These are phyloP conservation scores for Penaeus monodon DNA, from an alignment of 2,888 invertebrate species.

Conservation along the genomic window DNA sequence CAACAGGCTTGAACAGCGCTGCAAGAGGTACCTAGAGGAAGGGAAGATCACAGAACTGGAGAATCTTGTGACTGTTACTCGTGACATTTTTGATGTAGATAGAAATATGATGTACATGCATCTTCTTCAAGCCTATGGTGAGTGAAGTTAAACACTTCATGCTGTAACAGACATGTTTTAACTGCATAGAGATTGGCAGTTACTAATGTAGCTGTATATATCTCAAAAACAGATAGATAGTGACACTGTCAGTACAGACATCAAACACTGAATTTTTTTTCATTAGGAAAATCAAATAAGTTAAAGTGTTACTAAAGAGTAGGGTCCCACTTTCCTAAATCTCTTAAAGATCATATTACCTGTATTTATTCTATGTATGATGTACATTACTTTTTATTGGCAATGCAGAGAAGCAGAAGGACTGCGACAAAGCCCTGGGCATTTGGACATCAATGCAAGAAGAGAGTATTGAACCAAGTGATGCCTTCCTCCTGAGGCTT, in stretches of 20 bases:
- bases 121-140: constrained; percentile 79
- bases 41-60: constrained; percentile 79
- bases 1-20: constrained; percentile 78
- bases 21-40: constrained; percentile 75
- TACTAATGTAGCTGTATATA: no score
- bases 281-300: no score
- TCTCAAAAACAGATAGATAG: no score
- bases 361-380: no score
- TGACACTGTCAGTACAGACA: no score
- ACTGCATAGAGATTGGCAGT: no score
- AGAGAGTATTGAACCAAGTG: constrained; percentile 80
- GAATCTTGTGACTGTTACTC: constrained; percentile 83
- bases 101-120: constrained; percentile 82
- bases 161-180: no score
- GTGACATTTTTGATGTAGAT: constrained; percentile 81
- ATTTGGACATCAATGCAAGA: constrained; percentile 89
- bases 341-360: no score
- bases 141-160: constrained; percentile 64
- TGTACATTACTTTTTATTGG: not conserved
- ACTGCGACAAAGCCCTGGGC: constrained; percentile 81
- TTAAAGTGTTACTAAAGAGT: no score
- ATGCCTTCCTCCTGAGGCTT: constrained; percentile 78
- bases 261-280: no score
- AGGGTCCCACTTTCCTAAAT: no score
- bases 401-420: constrained; percentile 70